Percentiles rank a stretch among this genome's conserved stretches.
These are phyloP conservation scores for Archocentrus centrarchus DNA, from an alignment of 2,113 vertebrate genomes.

Conservation along the genomic window DNA sequence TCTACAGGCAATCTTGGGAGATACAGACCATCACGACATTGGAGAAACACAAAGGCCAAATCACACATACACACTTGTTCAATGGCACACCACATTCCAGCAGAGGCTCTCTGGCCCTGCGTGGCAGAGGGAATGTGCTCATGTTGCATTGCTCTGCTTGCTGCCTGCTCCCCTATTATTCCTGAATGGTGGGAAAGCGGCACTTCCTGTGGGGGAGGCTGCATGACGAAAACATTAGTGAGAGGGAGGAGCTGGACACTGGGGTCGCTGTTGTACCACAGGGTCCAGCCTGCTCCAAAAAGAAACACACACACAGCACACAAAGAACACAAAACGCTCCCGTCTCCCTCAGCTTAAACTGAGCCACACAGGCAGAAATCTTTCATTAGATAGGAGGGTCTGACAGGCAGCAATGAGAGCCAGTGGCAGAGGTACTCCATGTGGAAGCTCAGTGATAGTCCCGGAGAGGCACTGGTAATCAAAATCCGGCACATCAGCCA, in stretches of 20 bases:
- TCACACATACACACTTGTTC: not conserved
- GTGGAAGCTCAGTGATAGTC: not conserved
- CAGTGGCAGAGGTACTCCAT: conserved; percentile 33
- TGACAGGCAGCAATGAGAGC: conserved; percentile 41
- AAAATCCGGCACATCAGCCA: conserved; percentile 19
- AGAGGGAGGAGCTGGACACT: conserved; percentile 22
- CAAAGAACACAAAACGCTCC: conserved; percentile 36
- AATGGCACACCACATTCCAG: conserved; percentile 59
- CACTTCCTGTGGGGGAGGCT: conserved; percentile 70
- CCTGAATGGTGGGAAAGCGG: conserved; percentile 59
- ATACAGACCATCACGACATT: not conserved
- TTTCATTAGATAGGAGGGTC: conserved; percentile 28
- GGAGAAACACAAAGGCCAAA: conserved; percentile 17
- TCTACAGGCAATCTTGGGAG: not conserved
- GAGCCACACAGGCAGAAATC: not conserved
- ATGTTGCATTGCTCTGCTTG: conserved; percentile 38
- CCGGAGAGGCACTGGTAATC: conserved; percentile 38
- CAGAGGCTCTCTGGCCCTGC: conserved; percentile 31
- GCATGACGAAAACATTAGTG: conserved; percentile 5
- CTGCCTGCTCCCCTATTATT: conserved; percentile 40
- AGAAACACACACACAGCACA: conserved; percentile 11
- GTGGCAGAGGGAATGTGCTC: conserved; percentile 59
- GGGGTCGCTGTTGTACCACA: not conserved
- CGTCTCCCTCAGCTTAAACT: conserved; percentile 10
- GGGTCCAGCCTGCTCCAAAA: conserved; percentile 15